Evolutionary conservation across 2,888 invertebrate species (phyloP), one percentile per base, ranked within the genome.

Genomic region (Apamea sordens): DNA sequence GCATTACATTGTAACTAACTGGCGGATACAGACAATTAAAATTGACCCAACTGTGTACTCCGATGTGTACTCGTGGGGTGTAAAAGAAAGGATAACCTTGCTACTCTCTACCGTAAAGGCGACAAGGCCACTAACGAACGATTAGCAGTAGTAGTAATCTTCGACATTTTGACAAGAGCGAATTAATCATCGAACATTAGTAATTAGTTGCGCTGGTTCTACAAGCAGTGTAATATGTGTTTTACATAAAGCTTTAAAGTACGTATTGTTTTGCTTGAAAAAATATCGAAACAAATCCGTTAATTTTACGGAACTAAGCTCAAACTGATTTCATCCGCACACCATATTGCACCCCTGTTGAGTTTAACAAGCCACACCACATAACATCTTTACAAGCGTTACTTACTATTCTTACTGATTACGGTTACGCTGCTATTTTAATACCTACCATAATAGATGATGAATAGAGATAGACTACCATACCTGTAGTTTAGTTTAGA

Each of bases 1-100:
- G n/a, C n/a, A n/a, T 59, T 77, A 77, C 80, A 47, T 56, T 80
- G 80, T 79, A 73, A 36, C 53, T 73, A 64, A 64, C 21, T 73
- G 59, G 28, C 63, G 63, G 63, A 79, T 72, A 72, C 72, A 64
- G 18, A 53, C 28, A 36, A 80, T 79, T 80, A 64, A 44, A 80
- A 47, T 36, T 64, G 63, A 47, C 36, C 53, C 63, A 36, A 24
- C n/a, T 56, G 24, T 72, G 24, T 32, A 73, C 44, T 73, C 73
- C 36, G 13, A 44, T 24, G 41, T 59, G 28, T 28, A 47, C n/a
- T 78, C 47, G 56, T 41, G 13, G 65, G 47, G 36, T 56, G 13
- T 36, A 2, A 36, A 78, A 59, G 56, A 28, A 65, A 78, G 18
- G 56, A 56, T 41, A 59, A 41, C 15, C 41, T 79, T 59, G 36